Evolutionary conservation across 2,113 vertebrate genomes (phyloP).

Genomic region (Astatoreochromis straeleni): DNA sequence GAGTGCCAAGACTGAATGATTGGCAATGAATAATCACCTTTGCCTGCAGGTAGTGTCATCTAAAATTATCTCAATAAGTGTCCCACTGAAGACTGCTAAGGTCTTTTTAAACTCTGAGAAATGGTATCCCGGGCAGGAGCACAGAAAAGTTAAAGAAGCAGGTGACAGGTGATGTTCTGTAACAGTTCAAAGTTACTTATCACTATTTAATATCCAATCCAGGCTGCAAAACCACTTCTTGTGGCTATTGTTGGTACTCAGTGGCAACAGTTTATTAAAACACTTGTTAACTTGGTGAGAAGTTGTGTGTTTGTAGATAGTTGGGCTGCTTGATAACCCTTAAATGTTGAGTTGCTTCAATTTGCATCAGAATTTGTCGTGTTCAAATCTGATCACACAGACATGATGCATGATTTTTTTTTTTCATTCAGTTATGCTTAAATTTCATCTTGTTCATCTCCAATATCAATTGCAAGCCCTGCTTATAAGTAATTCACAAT

Average conservation of each 20-base stretch:
- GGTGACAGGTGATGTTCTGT: neutral
- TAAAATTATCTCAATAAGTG: neutral
- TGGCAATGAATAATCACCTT: neutral
- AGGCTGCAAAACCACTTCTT: neutral
- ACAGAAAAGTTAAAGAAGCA: neutral
- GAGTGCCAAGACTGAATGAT: conserved; percentile 7
- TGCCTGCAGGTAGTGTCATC: neutral
- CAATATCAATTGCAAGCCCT: neutral
- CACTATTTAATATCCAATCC: neutral
- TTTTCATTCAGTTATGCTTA: neutral
- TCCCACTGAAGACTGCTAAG: neutral
- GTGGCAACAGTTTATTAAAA: neutral
- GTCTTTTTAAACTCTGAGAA: neutral
- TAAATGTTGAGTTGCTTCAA: neutral
- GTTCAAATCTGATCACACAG: neutral
- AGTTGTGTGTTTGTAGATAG: neutral
- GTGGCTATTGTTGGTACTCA: neutral
- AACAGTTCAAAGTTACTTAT: neutral
- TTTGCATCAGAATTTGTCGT: neutral
- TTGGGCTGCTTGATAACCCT: neutral
- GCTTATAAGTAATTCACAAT: neutral
- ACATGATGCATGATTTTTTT: neutral
- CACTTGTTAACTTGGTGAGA: neutral
- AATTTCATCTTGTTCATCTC: neutral
- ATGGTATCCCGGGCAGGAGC: neutral